Conservation (phyloP, 1,140 invertebrate genomes). For the Prorops nasuta region DNA sequence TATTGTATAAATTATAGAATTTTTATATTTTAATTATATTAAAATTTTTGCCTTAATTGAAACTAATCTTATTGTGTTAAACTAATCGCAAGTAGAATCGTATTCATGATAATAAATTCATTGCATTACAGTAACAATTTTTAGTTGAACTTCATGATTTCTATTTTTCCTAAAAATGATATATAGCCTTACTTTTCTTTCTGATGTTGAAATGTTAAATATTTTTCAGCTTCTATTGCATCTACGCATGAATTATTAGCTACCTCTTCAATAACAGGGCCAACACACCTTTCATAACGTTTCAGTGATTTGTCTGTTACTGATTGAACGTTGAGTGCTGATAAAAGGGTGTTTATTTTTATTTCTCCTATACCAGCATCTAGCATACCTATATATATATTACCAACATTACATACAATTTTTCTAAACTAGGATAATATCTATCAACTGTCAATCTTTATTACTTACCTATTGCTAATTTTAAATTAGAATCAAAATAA, state of each 20-base stretch:
- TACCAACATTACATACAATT: constrained; percentile 2
- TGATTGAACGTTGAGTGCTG: background rate
- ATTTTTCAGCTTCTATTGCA: background rate
- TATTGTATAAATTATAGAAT: background rate
- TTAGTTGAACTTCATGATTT: too few species aligned
- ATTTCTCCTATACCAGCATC: constrained; percentile 5
- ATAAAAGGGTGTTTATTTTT: constrained; percentile 1
- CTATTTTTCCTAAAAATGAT: too few species aligned
- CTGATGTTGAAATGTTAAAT: background rate
- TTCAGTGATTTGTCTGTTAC: background rate
- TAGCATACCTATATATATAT: constrained; percentile 4
- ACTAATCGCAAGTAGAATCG: too few species aligned
- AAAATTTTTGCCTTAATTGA: too few species aligned
- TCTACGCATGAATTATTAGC: background rate
- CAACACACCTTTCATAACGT: background rate
- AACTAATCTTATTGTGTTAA: too few species aligned
- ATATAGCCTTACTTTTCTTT: background rate
- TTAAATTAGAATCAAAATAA: constrained; percentile 3
- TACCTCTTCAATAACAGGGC: background rate
- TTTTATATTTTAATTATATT: background rate
- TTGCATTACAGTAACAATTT: too few species aligned
- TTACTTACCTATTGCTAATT: constrained; percentile 3
- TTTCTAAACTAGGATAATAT: background rate
- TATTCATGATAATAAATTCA: too few species aligned
- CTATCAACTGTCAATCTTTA: background rate